Base-by-base conservation (phyloP, 2,797 vertebrate genomes). In the Lutjanus campechanus region DNA sequence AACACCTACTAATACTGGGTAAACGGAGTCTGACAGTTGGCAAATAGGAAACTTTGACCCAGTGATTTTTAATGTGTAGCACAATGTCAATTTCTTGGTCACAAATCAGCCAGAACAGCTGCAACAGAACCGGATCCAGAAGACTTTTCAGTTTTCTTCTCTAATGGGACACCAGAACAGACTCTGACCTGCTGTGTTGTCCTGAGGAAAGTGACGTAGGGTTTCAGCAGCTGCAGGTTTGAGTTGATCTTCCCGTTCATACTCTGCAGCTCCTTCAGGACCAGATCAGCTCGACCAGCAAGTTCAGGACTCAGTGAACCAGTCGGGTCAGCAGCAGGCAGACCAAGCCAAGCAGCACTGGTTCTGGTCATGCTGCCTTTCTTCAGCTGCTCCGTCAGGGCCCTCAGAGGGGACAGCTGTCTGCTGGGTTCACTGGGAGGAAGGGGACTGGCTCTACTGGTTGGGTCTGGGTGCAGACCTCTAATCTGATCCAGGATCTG, bases 131-230 rank as follows among this genome's bases (percentile, higher is more conserved):
- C 8, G 5, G 29, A 41, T 61, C 46, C 25, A 11, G 16, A 8
- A 22, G 62, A 29, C 25, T 58, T 17, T 56, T 11, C 4, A 51
- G 63, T 12, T 19, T 29, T 50, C 25, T 25, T 46, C 40, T 15
- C 9, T 54, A 2, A 53, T 2, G 1, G 11, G 19, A 76, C 29
- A 19, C 11, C 19, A 51, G 56, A 20, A 17, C 8, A 17, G 46
- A 17, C 29, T 22, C 29, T 76, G 94, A 98, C 97, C 97, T 98
- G 95, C 61, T 92, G 49, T 9, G 95, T 92, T 46, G 87, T 93
- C 74, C 91, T 93, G 7, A 97, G 88, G 93, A 98, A 97, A 17
- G 86, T 20, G 63, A 96, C 66, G 36, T 94, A 95, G 29, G 88
- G 72, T 64, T 90, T 91, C 20, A 97, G 88, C 91, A 98, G 97